A percentile compares a stretch with the other conserved stretches of the same genome.
Conservation (phyloP, 2,113 vertebrate species). For the Cathartes aura region DNA sequence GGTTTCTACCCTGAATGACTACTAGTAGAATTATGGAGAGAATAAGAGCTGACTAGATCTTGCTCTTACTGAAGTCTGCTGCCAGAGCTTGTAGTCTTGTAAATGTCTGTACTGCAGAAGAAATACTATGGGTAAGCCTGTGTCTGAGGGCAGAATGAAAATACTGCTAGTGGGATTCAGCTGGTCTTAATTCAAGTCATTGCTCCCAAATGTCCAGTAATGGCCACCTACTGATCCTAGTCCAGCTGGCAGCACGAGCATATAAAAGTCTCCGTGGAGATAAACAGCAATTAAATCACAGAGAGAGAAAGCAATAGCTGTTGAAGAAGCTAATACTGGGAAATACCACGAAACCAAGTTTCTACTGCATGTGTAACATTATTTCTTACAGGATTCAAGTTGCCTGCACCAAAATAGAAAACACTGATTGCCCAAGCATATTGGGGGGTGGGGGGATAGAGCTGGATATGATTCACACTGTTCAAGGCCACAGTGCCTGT, state of each 20-base stretch:
- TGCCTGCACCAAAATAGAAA: not conserved
- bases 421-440: not conserved
- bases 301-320: not conserved
- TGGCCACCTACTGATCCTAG: constrained; percentile 44
- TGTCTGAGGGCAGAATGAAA: constrained; percentile 4
- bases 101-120: not conserved
- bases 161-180: constrained; percentile 37
- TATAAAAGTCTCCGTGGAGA: constrained; percentile 4
- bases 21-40: not conserved
- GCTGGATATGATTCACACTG: not conserved
- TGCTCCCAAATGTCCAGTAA: constrained; percentile 57
- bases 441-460: not conserved
- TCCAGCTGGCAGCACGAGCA: constrained; percentile 36
- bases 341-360: not conserved
- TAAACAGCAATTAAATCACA: constrained; percentile 42
- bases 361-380: not conserved
- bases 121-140: not conserved
- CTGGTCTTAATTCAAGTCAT: constrained; percentile 44
- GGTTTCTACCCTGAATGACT: not conserved
- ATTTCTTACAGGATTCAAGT: not conserved
- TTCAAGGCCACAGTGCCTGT: constrained; percentile 8
- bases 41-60: not conserved
- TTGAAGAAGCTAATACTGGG: not conserved
- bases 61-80: not conserved
- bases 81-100: not conserved